These are phyloP conservation scores for Macheiramphus alcinus DNA, from an alignment of 2,113 vertebrate species.

Conservation along the genomic window DNA sequence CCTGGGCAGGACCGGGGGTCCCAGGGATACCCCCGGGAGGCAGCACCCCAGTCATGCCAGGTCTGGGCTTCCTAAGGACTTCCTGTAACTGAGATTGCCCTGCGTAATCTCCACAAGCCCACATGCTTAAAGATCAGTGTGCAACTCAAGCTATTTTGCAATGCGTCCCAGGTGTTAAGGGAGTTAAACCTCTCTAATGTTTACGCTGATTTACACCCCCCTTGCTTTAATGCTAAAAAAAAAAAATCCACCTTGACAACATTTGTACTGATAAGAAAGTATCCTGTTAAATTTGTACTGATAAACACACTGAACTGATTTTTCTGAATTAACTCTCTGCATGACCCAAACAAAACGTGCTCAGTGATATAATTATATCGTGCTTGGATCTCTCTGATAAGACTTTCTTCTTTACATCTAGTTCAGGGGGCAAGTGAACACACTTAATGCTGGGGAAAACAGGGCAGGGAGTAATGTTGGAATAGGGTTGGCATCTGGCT, in stretches of 20 bases:
- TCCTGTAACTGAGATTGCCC: neutral
- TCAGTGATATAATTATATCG: neutral
- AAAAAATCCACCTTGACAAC: neutral
- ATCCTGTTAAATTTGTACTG: neutral
- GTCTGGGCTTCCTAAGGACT: neutral
- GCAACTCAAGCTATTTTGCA: neutral
- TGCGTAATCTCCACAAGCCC: neutral
- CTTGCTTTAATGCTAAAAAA: neutral
- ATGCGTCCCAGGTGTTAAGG: neutral
- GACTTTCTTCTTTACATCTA: neutral
- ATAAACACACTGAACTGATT: neutral
- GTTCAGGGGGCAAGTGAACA: neutral
- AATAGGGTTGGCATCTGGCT: neutral
- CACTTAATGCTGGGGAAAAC: neutral
- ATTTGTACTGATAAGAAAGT: neutral
- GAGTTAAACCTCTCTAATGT: neutral
- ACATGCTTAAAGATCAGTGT: neutral
- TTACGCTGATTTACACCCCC: neutral
- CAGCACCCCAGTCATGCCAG: neutral
- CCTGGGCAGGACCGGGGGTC: fast-evolving
- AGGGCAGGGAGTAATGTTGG: neutral
- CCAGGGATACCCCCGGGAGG: neutral
- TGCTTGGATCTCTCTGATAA: neutral
- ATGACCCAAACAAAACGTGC: neutral
- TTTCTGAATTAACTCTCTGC: neutral